Conservation (phyloP, 2,888 invertebrate genomes). For the Rhimphoctona megacephalus region DNA sequence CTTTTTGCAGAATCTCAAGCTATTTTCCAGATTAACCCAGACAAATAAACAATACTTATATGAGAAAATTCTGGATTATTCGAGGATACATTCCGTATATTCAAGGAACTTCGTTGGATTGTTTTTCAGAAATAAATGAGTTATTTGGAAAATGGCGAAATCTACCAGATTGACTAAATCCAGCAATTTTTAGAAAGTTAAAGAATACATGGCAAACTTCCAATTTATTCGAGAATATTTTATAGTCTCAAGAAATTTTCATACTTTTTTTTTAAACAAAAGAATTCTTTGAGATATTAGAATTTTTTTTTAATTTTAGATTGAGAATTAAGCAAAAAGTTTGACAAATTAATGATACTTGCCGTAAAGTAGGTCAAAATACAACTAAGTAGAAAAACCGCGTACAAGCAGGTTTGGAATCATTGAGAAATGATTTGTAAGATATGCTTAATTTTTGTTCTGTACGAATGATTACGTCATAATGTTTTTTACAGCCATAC, state of each 20-base stretch:
- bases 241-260: background rate
- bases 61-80: background rate
- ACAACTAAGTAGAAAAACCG: background rate
- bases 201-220: background rate
- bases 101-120: background rate
- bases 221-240: background rate
- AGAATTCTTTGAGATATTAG: background rate
- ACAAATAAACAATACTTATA: background rate
- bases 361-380: background rate
- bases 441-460: background rate
- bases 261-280: background rate
- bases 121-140: background rate
- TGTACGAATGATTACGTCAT: background rate
- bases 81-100: background rate
- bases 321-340: background rate
- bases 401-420: background rate
- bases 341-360: background rate
- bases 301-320: background rate
- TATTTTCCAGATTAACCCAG: background rate
- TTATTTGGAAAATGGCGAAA: background rate
- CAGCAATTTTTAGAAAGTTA: background rate
- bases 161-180: background rate
- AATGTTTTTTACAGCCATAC: conserved; percentile 1
- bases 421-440: background rate
- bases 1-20: background rate